Evolutionary conservation across 2,888 invertebrate genomes (phyloP).

Genomic region (Sarcophaga variegata): DNA sequence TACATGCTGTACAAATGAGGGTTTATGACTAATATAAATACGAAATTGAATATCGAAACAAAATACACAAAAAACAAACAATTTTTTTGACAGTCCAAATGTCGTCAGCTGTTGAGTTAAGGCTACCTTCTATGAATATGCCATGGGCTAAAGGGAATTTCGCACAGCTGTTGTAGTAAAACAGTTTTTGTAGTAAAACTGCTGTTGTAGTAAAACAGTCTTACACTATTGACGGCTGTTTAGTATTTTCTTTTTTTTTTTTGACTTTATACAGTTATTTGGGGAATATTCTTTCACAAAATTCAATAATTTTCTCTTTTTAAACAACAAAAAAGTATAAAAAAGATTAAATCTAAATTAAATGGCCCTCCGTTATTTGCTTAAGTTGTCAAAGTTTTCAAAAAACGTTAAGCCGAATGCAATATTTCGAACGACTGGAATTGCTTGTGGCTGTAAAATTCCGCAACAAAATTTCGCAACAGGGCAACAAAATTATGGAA

Average conservation of each 20-base stretch:
- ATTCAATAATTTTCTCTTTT: neutral
- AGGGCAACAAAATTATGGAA: slow-evolving; percentile 10
- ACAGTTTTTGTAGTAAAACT: too few species aligned
- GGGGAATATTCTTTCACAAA: neutral
- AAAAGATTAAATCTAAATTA: slow-evolving; percentile 25
- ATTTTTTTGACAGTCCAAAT: too few species aligned
- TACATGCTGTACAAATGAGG: too few species aligned
- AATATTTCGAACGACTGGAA: slow-evolving; percentile 31
- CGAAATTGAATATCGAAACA: too few species aligned
- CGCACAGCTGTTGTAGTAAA: neutral
- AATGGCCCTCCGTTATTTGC: slow-evolving; percentile 76
- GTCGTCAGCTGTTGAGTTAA: too few species aligned
- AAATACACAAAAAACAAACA: too few species aligned
- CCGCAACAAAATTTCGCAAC: slow-evolving; percentile 14
- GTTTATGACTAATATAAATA: too few species aligned
- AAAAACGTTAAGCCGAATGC: slow-evolving; percentile 69
- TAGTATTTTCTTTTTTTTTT: slow-evolving; percentile 17
- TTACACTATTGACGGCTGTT: slow-evolving; percentile 22
- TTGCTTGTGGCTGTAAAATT: neutral
- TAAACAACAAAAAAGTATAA: slow-evolving; percentile 21
- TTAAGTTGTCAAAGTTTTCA: slow-evolving; percentile 70
- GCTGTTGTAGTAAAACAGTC: neutral
- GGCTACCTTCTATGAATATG: too few species aligned
- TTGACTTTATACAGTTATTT: slow-evolving; percentile 10
- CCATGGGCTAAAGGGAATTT: neutral